Conservation (phyloP, 2,113 vertebrate genomes). For the Trematocara unimaculatum region DNA sequence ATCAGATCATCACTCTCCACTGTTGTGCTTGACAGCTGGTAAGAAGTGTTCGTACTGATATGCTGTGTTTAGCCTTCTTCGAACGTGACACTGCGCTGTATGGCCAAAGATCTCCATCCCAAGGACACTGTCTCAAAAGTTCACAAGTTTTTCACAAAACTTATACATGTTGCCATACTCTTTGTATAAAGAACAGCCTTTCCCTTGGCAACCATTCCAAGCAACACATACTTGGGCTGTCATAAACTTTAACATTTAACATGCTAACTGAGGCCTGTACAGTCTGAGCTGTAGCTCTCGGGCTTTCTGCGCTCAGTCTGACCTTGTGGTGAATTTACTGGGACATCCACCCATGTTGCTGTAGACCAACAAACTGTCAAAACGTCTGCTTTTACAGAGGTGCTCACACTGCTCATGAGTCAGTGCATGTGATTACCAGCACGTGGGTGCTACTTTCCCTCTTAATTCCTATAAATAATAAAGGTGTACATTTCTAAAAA, state of each 20-base stretch:
- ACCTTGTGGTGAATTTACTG: not conserved
- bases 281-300: not conserved
- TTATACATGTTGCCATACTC: not conserved
- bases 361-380: not conserved
- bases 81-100: rapidly evolving
- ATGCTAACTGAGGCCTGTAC: not conserved
- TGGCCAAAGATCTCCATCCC: not conserved
- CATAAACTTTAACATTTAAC: not conserved
- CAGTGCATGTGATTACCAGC: not conserved
- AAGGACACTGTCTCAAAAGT: not conserved
- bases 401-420: not conserved
- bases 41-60: not conserved
- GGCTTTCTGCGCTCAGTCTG: not conserved
- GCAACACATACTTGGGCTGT: not conserved
- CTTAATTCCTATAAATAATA: not conserved
- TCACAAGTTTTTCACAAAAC: not conserved
- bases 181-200: not conserved
- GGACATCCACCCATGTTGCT: not conserved
- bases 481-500: not conserved
- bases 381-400: not conserved
- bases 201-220: not conserved
- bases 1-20: not conserved
- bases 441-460: not conserved
- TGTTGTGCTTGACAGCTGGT: not conserved
- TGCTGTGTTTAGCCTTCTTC: not conserved